These are phyloP conservation scores for Poecilia velifera DNA, from an alignment of 2,797 vertebrate genomes.

Conservation along the genomic window DNA sequence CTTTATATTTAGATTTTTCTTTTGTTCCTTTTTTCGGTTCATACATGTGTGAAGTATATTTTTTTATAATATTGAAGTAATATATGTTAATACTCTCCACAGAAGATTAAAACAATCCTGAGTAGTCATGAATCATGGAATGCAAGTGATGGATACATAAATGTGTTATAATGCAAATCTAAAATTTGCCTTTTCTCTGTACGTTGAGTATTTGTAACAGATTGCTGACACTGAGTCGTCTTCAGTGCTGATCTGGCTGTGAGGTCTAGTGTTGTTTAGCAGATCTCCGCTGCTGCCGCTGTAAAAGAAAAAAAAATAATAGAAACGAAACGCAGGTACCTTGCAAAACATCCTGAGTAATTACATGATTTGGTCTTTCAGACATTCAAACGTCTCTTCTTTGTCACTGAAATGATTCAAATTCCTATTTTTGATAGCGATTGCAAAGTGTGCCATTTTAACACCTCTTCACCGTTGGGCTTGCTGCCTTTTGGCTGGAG, in stretches of 20 bases:
- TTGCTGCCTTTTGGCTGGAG: conserved; percentile 78
- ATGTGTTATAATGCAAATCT: conserved; percentile 81
- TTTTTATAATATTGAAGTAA: conserved; percentile 82
- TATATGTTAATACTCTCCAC: conserved; percentile 81
- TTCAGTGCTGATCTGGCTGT: conserved; percentile 66
- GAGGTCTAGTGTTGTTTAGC: conserved; percentile 76
- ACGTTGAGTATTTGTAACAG: conserved; percentile 75
- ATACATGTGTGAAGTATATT: conserved; percentile 80
- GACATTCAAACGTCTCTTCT: conserved; percentile 85
- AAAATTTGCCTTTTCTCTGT: conserved; percentile 81
- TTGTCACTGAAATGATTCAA: conserved; percentile 91
- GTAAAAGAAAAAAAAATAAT: conserved; percentile 11
- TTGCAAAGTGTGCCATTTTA: conserved; percentile 90
- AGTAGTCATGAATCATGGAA: conserved; percentile 68
- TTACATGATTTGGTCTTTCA: conserved; percentile 82
- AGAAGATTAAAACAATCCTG: conserved; percentile 73
- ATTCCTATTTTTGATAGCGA: conserved; percentile 93
- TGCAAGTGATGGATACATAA: conserved; percentile 73
- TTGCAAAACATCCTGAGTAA: conserved; percentile 78
- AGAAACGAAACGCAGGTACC: conserved; percentile 75
- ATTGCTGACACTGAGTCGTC: conserved; percentile 57
- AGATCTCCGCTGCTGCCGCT: conserved; percentile 66
- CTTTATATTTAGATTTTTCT: conserved; percentile 68
- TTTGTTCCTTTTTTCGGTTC: conserved; percentile 70
- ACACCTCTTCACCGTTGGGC: conserved; percentile 81